A percentile compares a stretch with the other conserved stretches of the same genome.
These are phyloP conservation scores for Mimas tiliae DNA, from an alignment of 2,888 invertebrate species.

Conservation along the genomic window DNA sequence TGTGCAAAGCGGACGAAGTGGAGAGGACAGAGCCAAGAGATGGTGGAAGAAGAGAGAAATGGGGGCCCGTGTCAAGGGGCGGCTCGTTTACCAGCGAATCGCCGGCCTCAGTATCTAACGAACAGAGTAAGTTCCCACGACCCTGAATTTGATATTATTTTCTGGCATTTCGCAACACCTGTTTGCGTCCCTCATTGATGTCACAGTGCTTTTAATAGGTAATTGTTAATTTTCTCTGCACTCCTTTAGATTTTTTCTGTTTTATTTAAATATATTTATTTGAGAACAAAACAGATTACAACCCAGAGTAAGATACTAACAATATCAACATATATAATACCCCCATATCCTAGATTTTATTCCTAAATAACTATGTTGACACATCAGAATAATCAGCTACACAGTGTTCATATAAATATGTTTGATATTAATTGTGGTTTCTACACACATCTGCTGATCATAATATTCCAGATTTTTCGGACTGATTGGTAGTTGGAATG, in stretches of 20 bases:
- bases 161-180: conserved; percentile 65
- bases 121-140: conserved; percentile 72
- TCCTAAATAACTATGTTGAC: too few species aligned
- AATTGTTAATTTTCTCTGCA: conserved; percentile 11
- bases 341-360: too few species aligned
- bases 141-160: conserved; percentile 55
- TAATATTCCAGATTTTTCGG: neutral
- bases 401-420: too few species aligned
- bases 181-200: conserved; percentile 64
- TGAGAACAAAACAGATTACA: too few species aligned
- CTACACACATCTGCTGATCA: neutral
- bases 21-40: conserved; percentile 77
- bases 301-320: too few species aligned
- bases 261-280: neutral
- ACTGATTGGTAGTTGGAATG: neutral
- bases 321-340: too few species aligned
- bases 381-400: too few species aligned
- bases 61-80: conserved; percentile 71
- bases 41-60: conserved; percentile 70
- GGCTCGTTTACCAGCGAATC: conserved; percentile 69
- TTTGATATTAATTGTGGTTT: too few species aligned
- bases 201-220: conserved; percentile 35
- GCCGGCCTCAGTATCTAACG: conserved; percentile 66
- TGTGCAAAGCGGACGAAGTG: conserved; percentile 78
- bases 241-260: neutral